Percentiles rank a stretch among this genome's conserved stretches.
Conservation (phyloP, 2,797 vertebrate genomes). For the Glyptemys insculpta region DNA sequence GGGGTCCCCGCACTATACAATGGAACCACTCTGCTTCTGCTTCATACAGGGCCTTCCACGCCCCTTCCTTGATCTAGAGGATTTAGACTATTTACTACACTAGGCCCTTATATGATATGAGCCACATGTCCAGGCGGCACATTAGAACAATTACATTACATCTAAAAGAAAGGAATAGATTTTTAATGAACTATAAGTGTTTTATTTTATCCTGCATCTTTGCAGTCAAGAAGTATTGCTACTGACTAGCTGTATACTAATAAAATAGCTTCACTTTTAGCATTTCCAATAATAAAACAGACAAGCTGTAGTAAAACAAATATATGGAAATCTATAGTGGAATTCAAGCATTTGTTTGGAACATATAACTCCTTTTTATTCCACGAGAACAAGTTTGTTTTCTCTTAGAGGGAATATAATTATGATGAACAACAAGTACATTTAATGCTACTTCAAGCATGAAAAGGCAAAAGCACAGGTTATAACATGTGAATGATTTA, state of each 20-base stretch:
- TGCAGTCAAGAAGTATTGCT: background rate
- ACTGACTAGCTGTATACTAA: constrained; percentile 3
- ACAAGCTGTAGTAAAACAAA: background rate
- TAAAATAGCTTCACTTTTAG: constrained; percentile 38
- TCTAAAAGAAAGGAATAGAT: background rate
- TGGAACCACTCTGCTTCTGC: background rate
- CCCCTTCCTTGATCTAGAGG: background rate
- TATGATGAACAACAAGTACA: background rate
- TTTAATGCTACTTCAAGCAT: background rate
- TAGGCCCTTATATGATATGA: background rate
- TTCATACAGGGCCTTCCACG: background rate
- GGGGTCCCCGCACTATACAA: background rate
- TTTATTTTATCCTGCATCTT: constrained; percentile 27
- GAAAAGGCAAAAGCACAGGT: background rate
- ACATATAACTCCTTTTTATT: background rate
- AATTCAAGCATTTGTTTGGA: background rate
- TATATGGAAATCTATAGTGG: background rate
- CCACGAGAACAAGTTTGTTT: background rate
- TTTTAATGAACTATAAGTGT: constrained; percentile 42
- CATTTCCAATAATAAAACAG: constrained; percentile 4
- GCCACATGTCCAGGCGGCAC: background rate
- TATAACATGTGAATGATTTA: background rate
- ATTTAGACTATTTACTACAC: background rate
- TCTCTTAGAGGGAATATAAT: background rate
- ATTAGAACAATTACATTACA: background rate